Conservation (phyloP, 2,113 vertebrate genomes). For the Melanerpes formicivorus region DNA sequence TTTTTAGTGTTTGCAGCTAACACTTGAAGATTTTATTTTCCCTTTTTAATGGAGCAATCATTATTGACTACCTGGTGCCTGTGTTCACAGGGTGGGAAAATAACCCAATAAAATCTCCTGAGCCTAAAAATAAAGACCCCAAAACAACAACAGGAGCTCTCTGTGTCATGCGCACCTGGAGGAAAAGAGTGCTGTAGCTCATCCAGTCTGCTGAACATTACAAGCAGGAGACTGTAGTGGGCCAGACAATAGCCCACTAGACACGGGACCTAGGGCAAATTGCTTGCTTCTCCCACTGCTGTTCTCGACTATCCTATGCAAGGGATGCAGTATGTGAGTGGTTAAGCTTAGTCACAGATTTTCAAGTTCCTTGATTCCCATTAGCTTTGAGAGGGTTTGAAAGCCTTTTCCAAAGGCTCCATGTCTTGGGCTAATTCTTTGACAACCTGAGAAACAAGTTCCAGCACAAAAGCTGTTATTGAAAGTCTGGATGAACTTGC, state of each 20-base stretch:
- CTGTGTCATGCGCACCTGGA: neutral
- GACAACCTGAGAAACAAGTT: neutral
- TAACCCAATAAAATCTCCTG: conserved; percentile 40
- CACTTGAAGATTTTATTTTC: conserved; percentile 39
- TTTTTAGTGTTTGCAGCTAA: neutral
- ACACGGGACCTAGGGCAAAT: neutral
- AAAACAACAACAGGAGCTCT: conserved; percentile 15
- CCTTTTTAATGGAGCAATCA: conserved; percentile 2
- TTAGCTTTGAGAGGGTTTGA: neutral
- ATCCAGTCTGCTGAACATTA: neutral
- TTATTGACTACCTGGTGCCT: conserved; percentile 43
- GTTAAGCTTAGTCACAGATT: neutral
- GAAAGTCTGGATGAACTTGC: neutral
- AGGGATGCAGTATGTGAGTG: neutral
- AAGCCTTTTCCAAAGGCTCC: neutral
- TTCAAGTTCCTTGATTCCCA: neutral
- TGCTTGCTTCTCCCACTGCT: neutral
- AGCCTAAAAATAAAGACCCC: conserved; percentile 45
- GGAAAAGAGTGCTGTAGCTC: neutral
- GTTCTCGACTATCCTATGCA: neutral
- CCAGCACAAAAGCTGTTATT: neutral
- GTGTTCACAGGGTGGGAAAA: conserved; percentile 21
- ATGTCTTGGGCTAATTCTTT: neutral
- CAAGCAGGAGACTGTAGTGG: neutral
- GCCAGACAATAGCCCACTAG: neutral